These are phyloP conservation scores for Romanogobio albipinnatus DNA, from an alignment of 2,113 vertebrate genomes.

Conservation along the genomic window DNA sequence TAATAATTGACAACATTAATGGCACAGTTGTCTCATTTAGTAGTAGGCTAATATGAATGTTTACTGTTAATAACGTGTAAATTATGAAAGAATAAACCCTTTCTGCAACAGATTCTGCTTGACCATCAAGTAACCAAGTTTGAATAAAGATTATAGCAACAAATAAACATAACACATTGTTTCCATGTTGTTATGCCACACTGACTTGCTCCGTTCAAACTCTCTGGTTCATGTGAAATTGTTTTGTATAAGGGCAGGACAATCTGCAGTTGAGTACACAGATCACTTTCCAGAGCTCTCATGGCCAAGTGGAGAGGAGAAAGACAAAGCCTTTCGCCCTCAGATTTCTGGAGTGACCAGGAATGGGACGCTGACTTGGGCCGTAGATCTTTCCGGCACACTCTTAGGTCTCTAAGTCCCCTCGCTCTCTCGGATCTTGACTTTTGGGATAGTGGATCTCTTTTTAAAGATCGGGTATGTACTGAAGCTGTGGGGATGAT, in stretches of 20 bases:
- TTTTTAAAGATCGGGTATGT: conserved; percentile 68
- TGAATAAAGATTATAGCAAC: not conserved
- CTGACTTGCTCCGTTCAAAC: conserved; percentile 40
- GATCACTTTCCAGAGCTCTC: conserved; percentile 19
- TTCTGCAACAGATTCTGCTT: not conserved
- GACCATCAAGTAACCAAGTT: not conserved
- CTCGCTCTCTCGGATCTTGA: conserved; percentile 64
- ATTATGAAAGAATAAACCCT: not conserved
- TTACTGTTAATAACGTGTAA: not conserved
- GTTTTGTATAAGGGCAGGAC: conserved; percentile 52
- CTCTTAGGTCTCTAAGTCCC: conserved; percentile 58
- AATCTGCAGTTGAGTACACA: conserved; percentile 47
- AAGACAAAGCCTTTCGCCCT: conserved; percentile 49
- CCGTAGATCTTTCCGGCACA: conserved; percentile 48
- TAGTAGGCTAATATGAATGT: not conserved
- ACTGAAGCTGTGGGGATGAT: not conserved
- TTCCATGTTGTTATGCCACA: not conserved
- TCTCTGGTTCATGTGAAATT: conserved; percentile 52
- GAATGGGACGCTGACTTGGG: conserved; percentile 41
- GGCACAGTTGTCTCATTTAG: not conserved
- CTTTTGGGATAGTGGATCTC: conserved; percentile 66
- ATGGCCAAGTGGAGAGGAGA: conserved; percentile 49
- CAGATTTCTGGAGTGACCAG: conserved; percentile 45
- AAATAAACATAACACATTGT: conserved; percentile 17
- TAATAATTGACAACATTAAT: not conserved